These are phyloP conservation scores for Papilio glaucus DNA, from an alignment of 1,140 invertebrate species.

Conservation along the genomic window DNA sequence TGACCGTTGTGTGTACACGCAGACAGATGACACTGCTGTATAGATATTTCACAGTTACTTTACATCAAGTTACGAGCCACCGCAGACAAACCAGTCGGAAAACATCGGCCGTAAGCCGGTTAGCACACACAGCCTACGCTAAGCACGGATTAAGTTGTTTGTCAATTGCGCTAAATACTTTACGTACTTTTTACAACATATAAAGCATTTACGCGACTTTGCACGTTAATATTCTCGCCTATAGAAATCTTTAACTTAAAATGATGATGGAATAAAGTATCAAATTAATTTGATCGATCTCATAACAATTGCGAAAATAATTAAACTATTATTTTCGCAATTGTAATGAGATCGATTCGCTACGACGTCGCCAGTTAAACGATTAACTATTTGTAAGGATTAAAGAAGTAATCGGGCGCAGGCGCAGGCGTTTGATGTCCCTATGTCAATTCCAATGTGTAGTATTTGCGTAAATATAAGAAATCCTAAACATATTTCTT, in stretches of 20 bases:
- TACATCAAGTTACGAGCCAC: not conserved
- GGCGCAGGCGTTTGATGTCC: no score
- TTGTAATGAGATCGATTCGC: no score
- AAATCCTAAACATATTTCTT: no score
- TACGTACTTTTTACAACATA: not conserved
- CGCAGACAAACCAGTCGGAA: conserved; percentile 6
- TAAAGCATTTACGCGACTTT: not conserved
- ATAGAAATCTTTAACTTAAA: not conserved
- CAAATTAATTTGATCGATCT: no score
- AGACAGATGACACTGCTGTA: not conserved
- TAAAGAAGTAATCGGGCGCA: no score
- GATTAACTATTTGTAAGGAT: no score
- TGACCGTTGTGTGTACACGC: not conserved
- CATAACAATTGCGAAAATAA: no score
- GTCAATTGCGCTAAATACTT: conserved; percentile 17
- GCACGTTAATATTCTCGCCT: not conserved
- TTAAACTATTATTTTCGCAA: no score
- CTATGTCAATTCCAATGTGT: no score
- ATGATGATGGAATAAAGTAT: no score
- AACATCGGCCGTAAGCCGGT: conserved; percentile 10
- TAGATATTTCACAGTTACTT: conserved; percentile 1
- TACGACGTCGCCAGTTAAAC: no score
- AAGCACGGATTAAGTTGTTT: conserved; percentile 12
- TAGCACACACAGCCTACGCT: not conserved
- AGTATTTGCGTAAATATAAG: no score